Base-by-base conservation (phyloP, 2,888 invertebrate genomes). In the Gymnosoma rotundatum region DNA sequence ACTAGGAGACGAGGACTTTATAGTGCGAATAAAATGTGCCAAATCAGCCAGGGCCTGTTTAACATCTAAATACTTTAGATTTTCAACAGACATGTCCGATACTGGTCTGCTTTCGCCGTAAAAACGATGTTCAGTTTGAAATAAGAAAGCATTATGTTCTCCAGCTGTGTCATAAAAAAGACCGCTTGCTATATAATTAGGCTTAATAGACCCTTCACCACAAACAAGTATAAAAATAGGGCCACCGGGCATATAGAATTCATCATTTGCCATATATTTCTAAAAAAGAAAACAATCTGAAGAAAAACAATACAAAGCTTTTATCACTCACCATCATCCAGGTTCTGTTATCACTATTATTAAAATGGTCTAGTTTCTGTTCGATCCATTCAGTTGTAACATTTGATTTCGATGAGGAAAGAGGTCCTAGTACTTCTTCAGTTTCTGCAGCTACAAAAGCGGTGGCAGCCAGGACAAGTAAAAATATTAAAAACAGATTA, bases 51-150 rank as follows among this genome's bases (percentile, higher is more conserved):
- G 89, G 0, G 95, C 94, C 88, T 95, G 95, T 74, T 94, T 94
- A 0, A 94, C 94, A 89, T 93, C 94, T n/a, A 95, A 89, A 88
- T 94, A 95, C 64, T 94, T 93, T 10, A 95, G 90, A 88, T 94
- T 95, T 86, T 93, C 93, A 0, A 93, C 90, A 32, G 93, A 93
- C 82, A 94, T 93, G 69, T 94, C 91, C 96, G 88, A 87, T 21
- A 94, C 94, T 0, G 97, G 97, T 83, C 93, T 93, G 86, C 96
- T 96, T 63, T 93, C 86, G 1, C 97, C 97, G 89, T 97, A 97
- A 90, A 94, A 97, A 86, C 97, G 93, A 90, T 97, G 97, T 89
- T 97, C 97, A 0, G 96, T 94, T 87, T 95, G 95, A 89, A 96
- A 95, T 86, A 96, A 92, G 1, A 94, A 93, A 0, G 95, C 97